Evolutionary conservation across 2,888 invertebrate genomes (phyloP), one percentile per base, ranked within the genome.

Genomic region (Mesorhabditis belari): DNA sequence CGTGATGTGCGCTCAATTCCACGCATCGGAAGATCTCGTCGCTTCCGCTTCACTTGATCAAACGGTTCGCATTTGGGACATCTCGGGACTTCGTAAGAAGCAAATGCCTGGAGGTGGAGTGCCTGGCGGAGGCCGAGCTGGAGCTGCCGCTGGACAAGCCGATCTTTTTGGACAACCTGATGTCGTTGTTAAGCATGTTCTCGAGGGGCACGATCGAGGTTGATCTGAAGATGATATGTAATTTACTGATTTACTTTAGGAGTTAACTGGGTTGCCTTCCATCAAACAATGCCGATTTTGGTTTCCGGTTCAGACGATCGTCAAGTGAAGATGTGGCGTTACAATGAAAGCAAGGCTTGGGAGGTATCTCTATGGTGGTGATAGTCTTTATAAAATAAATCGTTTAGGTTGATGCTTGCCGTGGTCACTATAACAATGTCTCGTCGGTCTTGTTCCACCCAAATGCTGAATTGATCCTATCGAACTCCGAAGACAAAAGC

Each of bases 361-460:
- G 96, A 98, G 82, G 59, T 67, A 4, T 19, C 19, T 51, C 21
- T 28, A 5, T 28, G 17, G 5, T 51, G 49, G 27, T 5, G n/a
- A 17, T n/a, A 6, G 21, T 49, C 50, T 53, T 9, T 56, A 17
- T 19, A 19, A 55, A n/a, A 21, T 54, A 12, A 17, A 23, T 17
- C 9, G 28, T 9, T 52, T 28, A 63, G 50, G 92, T 98, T 51
- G 98, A 99, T 83, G 93, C 95, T 0, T 98, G 95, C 77, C 88
- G 98, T n/a, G 98, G 98, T 0, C 98, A 98, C 82, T 98, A 96
- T 85, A 94, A 96, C 85, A 99, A 99, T 83, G 96, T 98, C 2
- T 96, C 95, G 0, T 95, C 95, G 81, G 93, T 91, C 0, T 83
- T 94, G 52, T 98, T 98, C 85, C 96, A 98, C 84, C 95, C 98